Evolutionary conservation across 2,113 vertebrate genomes (phyloP).

Genomic region (Alethe castanea): DNA sequence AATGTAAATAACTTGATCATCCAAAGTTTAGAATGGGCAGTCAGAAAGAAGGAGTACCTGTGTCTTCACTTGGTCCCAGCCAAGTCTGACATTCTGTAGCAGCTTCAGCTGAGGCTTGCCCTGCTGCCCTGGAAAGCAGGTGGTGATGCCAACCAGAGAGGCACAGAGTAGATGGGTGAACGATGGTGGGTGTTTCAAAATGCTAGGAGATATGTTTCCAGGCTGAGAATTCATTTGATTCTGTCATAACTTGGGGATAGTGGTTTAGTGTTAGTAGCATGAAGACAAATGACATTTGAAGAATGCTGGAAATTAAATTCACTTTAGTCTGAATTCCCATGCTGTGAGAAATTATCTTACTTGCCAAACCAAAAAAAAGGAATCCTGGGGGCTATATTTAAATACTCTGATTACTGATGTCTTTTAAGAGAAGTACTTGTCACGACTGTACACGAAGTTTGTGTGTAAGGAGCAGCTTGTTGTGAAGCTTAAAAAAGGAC

Average conservation of each 20-base stretch:
- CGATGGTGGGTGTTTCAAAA: neutral
- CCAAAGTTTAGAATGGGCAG: neutral
- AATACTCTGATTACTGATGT: neutral
- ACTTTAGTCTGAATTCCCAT: neutral
- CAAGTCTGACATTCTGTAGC: neutral
- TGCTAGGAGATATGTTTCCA: neutral
- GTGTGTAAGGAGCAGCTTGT: neutral
- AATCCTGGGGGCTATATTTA: neutral
- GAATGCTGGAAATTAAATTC: constrained; percentile 7
- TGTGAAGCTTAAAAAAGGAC: neutral
- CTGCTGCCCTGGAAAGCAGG: neutral
- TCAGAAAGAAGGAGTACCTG: neutral
- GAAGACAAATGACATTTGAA: constrained; percentile 19
- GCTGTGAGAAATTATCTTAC: constrained; percentile 7
- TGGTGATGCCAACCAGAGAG: neutral
- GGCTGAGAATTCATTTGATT: neutral
- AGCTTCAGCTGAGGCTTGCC: neutral
- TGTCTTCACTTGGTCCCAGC: neutral
- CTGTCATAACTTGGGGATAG: neutral
- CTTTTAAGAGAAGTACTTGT: constrained; percentile 4
- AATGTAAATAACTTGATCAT: neutral
- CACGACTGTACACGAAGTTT: neutral
- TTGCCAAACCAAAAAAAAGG: neutral
- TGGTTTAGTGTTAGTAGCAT: neutral
- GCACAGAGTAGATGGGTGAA: neutral